These are phyloP conservation scores for Daboia siamensis DNA, from an alignment of 2,113 vertebrate genomes.

Conservation along the genomic window DNA sequence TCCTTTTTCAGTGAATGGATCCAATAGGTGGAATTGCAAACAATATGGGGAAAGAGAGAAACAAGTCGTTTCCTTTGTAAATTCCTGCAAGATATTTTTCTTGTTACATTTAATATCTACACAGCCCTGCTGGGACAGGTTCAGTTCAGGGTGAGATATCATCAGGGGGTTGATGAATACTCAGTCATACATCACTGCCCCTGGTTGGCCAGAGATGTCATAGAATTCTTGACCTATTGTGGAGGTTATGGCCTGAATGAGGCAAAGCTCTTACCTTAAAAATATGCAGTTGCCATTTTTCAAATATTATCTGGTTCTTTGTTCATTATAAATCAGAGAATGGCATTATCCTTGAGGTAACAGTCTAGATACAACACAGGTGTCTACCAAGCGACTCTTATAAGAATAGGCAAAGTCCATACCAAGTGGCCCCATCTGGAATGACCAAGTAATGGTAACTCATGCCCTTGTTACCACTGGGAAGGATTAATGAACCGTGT, in stretches of 20 bases:
- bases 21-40: neutral
- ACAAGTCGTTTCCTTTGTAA: neutral
- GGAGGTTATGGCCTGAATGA: neutral
- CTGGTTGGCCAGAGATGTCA: neutral
- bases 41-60: neutral
- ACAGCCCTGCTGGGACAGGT: neutral
- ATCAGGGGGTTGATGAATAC: neutral
- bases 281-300: neutral
- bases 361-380: neutral
- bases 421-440: neutral
- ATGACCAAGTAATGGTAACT: neutral
- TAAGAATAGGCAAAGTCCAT: neutral
- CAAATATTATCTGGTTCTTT: neutral
- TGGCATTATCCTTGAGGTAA: neutral
- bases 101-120: neutral
- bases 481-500: neutral
- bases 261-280: neutral
- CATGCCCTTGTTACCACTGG: neutral
- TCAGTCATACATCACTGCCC: neutral
- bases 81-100: neutral
- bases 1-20: neutral
- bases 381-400: neutral
- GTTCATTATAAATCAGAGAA: neutral
- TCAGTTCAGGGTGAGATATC: neutral
- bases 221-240: neutral